Base-by-base conservation (phyloP, 2,888 invertebrate genomes). In the Caenorhabditis drosophilae region DNA sequence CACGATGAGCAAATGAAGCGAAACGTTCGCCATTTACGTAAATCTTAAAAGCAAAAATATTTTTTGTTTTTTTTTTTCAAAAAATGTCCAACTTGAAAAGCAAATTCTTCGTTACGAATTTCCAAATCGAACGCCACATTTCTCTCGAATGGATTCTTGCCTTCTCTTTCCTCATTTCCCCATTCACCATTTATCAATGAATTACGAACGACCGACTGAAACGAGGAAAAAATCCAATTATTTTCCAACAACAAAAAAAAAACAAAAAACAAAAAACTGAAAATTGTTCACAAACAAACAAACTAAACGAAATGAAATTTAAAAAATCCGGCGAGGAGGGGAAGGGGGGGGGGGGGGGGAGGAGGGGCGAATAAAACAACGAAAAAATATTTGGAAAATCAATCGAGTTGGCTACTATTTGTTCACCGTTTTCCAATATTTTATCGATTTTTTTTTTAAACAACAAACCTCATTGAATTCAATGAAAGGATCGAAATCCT, bases 1-100 rank as follows among this genome's bases (percentile, higher is more conserved):
- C 62, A 48, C 81, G 76, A 53, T 82, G 80, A 16, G 75, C 68
- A 67, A 69, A 82, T n/a, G 80, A 74, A 31, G 74, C 74, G 69
- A 73, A 79, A 34, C 80, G 76, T 44, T 75, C 70, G 42, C 80
- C 81, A 67, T 82, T 79, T n/a, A 82, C 70, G 58, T 71, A 75
- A 50, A 81, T 70, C 80, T 81, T 40, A 36, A 12, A 38, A 31
- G 9, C 6, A 25, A 40, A 31, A 31, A 9, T 6, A 12, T 31
- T 31, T 31, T 31, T 20, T 22, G 36, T 38, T 38, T n/a, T n/a
- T n/a, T n/a, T n/a, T n/a, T n/a, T n/a, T n/a, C n/a, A n/a, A n/a
- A n/a, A n/a, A n/a, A n/a, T 12, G n/a, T 15, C 35, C 7, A 16
- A 80, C 81, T 73, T 75, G 79, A 70, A 75, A 81, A 27, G 72